Evolutionary conservation across 2,888 invertebrate genomes (phyloP), one percentile per base, ranked within the genome.

Genomic region (Gastracanthus pulcherrimus): DNA sequence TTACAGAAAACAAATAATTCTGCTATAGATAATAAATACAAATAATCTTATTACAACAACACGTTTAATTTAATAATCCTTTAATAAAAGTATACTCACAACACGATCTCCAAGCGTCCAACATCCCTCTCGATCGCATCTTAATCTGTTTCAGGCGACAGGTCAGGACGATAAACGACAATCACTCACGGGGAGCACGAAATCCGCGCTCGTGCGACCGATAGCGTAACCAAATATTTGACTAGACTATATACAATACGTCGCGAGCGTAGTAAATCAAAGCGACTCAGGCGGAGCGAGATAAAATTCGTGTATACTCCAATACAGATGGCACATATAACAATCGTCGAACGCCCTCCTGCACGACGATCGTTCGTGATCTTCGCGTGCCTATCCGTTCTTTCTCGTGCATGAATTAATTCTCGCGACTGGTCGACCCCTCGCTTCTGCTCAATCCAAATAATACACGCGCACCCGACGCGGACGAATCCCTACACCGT

Each of bases 31-130:
- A 26, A 6, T 0, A 55, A 55, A 51, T 11, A 6, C 19, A 7
- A 45, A 64, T n/a, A 29, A 66, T 26, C 0, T 41, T 13, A 41
- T 41, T 3, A 2, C 9, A 55, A 58, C 13, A 58, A 41, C n/a
- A n/a, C n/a, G n/a, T n/a, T n/a, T n/a, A n/a, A n/a, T n/a, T n/a
- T n/a, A n/a, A n/a, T n/a, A n/a, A n/a, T n/a, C n/a, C n/a, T n/a
- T n/a, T n/a, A n/a, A 41, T 26, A 36, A 7, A 23, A 48, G 2
- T n/a, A 11, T 81, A 83, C 83, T 83, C 16, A 83, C 83, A 83
- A 67, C 83, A 83, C 0, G 83, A 75, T 41, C 19, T 81, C 83
- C 83, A 83, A 3, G 72, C 71, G 36, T 74, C 70, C 76, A 81
- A 11, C 69, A 81, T 55, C 48, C 81, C 74, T 60, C 48, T 31